These are phyloP conservation scores for Ypsolopha sequella DNA, from an alignment of 2,888 invertebrate genomes.

Conservation along the genomic window DNA sequence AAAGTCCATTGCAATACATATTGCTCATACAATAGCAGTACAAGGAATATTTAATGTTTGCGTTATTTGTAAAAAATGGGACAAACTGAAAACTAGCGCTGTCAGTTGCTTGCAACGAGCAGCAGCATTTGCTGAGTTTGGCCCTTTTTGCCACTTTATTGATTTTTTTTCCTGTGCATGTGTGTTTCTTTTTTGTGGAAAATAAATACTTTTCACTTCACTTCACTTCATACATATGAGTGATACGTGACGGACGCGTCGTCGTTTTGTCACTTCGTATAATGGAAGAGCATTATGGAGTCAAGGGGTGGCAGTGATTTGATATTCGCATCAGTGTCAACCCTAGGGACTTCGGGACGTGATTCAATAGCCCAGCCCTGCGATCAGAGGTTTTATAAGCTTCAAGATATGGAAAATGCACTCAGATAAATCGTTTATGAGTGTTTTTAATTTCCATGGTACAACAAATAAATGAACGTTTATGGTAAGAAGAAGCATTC, in stretches of 20 bases:
- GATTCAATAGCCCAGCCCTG: conserved; percentile 45
- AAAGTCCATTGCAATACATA: conserved; percentile 7
- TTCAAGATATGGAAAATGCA: conserved; percentile 35
- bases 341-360: conserved; percentile 53
- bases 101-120: no score
- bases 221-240: conserved; percentile 15
- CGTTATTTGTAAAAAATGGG: no score
- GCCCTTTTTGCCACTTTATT: no score
- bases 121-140: no score
- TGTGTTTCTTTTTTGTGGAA: no score
- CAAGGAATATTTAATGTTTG: conserved; percentile 8
- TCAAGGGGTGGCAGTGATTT: conserved; percentile 60
- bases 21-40: conserved; percentile 12
- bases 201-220: no score
- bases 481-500: background rate
- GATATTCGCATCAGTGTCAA: conserved; percentile 56
- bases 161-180: no score
- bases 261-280: conserved; percentile 41
- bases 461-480: conserved; percentile 1
- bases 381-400: conserved; percentile 43
- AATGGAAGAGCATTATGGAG: conserved; percentile 57
- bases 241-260: conserved; percentile 34
- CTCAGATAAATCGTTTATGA: conserved; percentile 26
- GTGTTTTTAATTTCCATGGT: conserved; percentile 8
- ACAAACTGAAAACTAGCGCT: no score